phyloP scores from a whole-genome alignment of 2,888 invertebrate species.

The Ormia ochracea region DNA sequence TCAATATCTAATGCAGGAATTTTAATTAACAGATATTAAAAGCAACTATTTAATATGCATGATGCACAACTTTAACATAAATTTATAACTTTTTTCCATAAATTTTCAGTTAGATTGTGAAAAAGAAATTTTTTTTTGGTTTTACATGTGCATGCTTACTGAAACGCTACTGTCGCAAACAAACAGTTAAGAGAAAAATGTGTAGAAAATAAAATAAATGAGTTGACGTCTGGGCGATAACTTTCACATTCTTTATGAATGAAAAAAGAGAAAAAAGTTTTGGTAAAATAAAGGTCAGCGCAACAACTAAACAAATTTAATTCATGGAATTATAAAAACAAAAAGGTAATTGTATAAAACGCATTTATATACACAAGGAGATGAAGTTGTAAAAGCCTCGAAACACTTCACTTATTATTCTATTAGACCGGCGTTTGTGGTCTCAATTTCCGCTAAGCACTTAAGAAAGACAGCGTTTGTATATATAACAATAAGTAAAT shows the following conservation, averaged over 20 bases:
- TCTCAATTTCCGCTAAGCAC: too few species aligned
- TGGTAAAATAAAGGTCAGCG: constrained; percentile 51
- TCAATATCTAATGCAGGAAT: neutral
- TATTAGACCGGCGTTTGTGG: too few species aligned
- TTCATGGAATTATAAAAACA: constrained; percentile 7
- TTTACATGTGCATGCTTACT: too few species aligned
- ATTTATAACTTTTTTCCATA: neutral
- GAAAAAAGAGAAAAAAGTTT: neutral
- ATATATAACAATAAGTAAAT: too few species aligned
- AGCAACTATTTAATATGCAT: constrained; percentile 17
- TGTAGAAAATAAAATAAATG: constrained; percentile 18
- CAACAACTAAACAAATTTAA: constrained; percentile 30
- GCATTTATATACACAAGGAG: neutral
- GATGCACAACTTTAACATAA: constrained; percentile 2
- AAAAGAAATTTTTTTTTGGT: constrained; percentile 45
- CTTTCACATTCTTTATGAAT: constrained; percentile 58
- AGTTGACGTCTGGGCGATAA: constrained; percentile 35
- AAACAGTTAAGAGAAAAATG: constrained; percentile 16
- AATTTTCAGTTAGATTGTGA: constrained; percentile 6
- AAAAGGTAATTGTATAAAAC: neutral
- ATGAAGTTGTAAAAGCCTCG: neutral
- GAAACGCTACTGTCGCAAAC: neutral
- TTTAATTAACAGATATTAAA: neutral
- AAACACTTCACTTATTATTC: too few species aligned
- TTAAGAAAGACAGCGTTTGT: too few species aligned